A percentile compares a stretch with the other conserved stretches of the same genome.
phyloP scores from a whole-genome alignment of 2,888 invertebrate species.

The Tinea trinotella region DNA sequence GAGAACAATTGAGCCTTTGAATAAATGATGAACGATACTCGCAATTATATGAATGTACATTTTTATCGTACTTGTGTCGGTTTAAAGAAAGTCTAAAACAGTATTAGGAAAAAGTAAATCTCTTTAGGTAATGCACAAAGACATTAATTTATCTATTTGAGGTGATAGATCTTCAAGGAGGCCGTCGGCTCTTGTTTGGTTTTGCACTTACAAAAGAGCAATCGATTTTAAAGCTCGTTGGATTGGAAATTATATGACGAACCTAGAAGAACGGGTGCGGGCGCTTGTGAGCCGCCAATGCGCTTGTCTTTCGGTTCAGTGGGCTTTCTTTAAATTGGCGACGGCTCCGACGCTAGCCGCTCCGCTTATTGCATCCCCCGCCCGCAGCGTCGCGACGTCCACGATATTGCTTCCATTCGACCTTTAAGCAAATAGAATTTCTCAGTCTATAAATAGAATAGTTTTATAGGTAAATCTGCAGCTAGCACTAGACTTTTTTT shows the following conservation, averaged over 20 bases:
- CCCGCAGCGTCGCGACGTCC: constrained; percentile 64
- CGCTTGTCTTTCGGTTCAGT: constrained; percentile 74
- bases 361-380: constrained; percentile 68
- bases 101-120: not conserved
- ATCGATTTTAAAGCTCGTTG: constrained; percentile 71
- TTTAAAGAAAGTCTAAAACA: too few relatives aligned
- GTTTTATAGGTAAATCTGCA: constrained; percentile 58
- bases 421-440: constrained; percentile 70
- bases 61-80: too few relatives aligned
- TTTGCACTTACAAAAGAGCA: constrained; percentile 67
- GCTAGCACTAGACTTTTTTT: constrained; percentile 19
- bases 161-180: not conserved
- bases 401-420: constrained; percentile 68
- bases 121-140: not conserved
- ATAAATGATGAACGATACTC: too few relatives aligned
- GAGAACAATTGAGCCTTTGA: too few relatives aligned
- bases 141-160: constrained; percentile 7
- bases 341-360: constrained; percentile 63
- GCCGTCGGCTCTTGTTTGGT: constrained; percentile 25
- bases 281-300: constrained; percentile 68
- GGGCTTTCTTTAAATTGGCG: constrained; percentile 75
- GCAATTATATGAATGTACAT: too few relatives aligned
- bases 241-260: constrained; percentile 72
- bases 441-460: constrained; percentile 63
- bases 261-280: constrained; percentile 54